phyloP scores from a whole-genome alignment of 2,888 invertebrate genomes.

The Paralinhomoeus sp. region DNA sequence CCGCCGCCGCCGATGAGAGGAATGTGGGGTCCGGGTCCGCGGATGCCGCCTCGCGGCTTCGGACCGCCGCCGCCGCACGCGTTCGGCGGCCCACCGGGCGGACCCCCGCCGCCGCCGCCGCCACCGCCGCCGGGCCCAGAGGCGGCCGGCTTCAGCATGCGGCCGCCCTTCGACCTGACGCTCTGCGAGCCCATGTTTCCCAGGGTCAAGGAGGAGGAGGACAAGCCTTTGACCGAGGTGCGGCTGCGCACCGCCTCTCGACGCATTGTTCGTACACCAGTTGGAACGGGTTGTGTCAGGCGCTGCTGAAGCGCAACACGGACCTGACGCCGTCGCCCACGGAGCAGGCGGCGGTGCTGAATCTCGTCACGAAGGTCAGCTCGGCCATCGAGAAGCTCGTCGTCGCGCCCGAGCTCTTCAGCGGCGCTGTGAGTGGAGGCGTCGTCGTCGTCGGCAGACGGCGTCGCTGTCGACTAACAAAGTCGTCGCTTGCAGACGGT shows the following conservation, averaged over 20 bases:
- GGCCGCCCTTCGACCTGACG: slow-evolving; percentile 8
- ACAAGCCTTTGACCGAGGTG: slow-evolving; percentile 57
- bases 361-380: slow-evolving; percentile 81
- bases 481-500: slow-evolving; percentile 41
- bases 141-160: background rate
- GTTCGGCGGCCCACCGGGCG: too few species aligned
- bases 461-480: too few species aligned
- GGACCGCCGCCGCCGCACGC: too few species aligned
- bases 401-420: slow-evolving; percentile 73
- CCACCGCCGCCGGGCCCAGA: background rate
- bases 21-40: too few species aligned
- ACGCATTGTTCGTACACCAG: background rate
- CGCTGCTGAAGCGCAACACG: slow-evolving; percentile 65
- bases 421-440: slow-evolving; percentile 86
- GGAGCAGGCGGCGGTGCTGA: slow-evolving; percentile 73
- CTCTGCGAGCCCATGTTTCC: slow-evolving; percentile 67
- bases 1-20: too few species aligned
- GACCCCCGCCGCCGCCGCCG: too few species aligned
- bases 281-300: slow-evolving; percentile 34
- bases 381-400: slow-evolving; percentile 76
- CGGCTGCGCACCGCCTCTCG: slow-evolving; percentile 7
- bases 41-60: too few species aligned
- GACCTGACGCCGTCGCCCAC: slow-evolving; percentile 70
- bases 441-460: too few species aligned
- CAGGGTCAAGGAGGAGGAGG: slow-evolving; percentile 55